Percentiles rank a stretch among this genome's conserved stretches.
Evolutionary conservation across 2,113 vertebrate genomes (phyloP).

Genomic region (Leiothrix lutea): DNA sequence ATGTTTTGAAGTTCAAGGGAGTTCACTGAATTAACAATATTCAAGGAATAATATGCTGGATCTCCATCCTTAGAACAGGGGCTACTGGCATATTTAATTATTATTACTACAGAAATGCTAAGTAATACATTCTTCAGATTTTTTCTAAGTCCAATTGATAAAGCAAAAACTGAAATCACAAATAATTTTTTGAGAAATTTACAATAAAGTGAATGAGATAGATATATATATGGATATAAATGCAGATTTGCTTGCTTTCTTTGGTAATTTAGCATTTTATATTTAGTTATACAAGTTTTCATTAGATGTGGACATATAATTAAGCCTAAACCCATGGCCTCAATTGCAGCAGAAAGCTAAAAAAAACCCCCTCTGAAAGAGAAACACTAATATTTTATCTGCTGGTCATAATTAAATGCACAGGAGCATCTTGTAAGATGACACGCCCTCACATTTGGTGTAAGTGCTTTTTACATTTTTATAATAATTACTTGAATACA

Average conservation of each 20-base stretch:
- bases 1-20: not conserved
- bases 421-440: not conserved
- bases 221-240: not conserved
- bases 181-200: not conserved
- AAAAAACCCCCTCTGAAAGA: not conserved
- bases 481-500: not conserved
- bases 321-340: not conserved
- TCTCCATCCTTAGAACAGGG: not conserved
- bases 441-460: not conserved
- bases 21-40: not conserved
- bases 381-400: not conserved
- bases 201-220: accelerated
- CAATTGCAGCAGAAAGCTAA: not conserved
- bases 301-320: not conserved
- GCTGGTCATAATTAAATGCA: not conserved
- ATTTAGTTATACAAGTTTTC: not conserved
- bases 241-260: not conserved
- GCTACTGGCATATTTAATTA: not conserved
- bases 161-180: not conserved
- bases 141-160: not conserved
- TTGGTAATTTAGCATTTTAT: not conserved
- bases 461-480: not conserved
- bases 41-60: not conserved
- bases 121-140: not conserved
- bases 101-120: not conserved